These are phyloP conservation scores for Drosophila borborema DNA, from an alignment of 2,888 invertebrate species.

Conservation along the genomic window DNA sequence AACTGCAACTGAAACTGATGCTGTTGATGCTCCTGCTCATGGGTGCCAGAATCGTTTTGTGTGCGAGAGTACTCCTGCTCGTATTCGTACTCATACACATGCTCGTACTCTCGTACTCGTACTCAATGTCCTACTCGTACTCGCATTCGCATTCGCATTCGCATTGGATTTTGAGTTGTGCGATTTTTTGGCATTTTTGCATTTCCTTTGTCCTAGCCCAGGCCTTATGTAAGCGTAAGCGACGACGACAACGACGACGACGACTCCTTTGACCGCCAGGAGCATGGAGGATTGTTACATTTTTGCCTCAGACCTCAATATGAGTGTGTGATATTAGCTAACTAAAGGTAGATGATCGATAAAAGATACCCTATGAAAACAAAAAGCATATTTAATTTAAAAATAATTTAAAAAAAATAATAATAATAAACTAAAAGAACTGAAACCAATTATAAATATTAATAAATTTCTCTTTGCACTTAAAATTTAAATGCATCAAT, in stretches of 20 bases:
- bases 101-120: slow-evolving; percentile 11
- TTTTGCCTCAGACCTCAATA: slow-evolving; percentile 50
- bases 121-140: slow-evolving; percentile 28
- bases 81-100: slow-evolving; percentile 16
- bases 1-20: slow-evolving; percentile 39
- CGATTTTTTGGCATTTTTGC: slow-evolving; percentile 83
- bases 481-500: too few relatives aligned
- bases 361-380: slow-evolving; percentile 30
- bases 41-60: slow-evolving; percentile 81
- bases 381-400: not conserved
- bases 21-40: slow-evolving; percentile 48
- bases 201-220: slow-evolving; percentile 77
- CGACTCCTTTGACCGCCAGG: slow-evolving; percentile 54
- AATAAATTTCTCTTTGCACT: too few relatives aligned
- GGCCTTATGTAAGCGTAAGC: slow-evolving; percentile 67
- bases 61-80: slow-evolving; percentile 48
- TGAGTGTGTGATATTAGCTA: slow-evolving; percentile 50
- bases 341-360: slow-evolving; percentile 10
- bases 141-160: slow-evolving; percentile 30
- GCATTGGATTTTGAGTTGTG: slow-evolving; percentile 74
- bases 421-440: too few relatives aligned
- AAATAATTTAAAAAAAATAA: too few relatives aligned
- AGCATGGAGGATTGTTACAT: slow-evolving; percentile 73
- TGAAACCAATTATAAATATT: too few relatives aligned
- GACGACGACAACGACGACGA: slow-evolving; percentile 31